A percentile compares a stretch with the other conserved stretches of the same genome.
Evolutionary conservation across 1,140 invertebrate genomes (phyloP).

Genomic region (Bactericera cockerelli): DNA sequence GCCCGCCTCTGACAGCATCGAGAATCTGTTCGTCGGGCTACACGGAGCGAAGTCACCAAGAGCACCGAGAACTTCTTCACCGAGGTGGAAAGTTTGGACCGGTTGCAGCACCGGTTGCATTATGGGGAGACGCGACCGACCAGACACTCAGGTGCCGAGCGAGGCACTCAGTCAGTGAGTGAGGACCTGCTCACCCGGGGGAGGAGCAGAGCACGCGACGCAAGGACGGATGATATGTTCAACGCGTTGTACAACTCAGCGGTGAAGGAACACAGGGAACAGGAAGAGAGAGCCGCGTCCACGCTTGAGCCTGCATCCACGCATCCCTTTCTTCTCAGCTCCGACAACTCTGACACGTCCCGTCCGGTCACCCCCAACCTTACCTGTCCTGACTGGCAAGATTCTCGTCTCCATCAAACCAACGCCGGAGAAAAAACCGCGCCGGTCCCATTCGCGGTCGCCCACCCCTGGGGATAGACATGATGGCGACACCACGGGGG

Average conservation of each 20-base stretch:
- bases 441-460: not conserved
- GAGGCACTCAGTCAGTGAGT: too few species aligned
- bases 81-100: not conserved
- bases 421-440: too few species aligned
- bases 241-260: not conserved
- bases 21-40: not conserved
- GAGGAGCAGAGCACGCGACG: not conserved
- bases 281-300: not conserved
- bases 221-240: not conserved
- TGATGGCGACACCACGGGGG: too few species aligned
- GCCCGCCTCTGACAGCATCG: not conserved
- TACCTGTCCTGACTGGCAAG: not conserved
- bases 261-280: not conserved
- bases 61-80: conserved; percentile 2
- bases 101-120: not conserved
- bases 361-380: conserved; percentile 1
- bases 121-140: not conserved
- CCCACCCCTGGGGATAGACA: not conserved
- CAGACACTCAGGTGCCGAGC: too few species aligned
- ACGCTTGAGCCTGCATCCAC: not conserved
- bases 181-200: too few species aligned
- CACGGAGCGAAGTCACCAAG: not conserved
- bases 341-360: not conserved
- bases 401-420: not conserved
- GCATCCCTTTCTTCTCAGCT: not conserved